A percentile compares a stretch with the other conserved stretches of the same genome.
phyloP scores from a whole-genome alignment of 2,888 invertebrate species.

The Sarcophaga rosellei region DNA sequence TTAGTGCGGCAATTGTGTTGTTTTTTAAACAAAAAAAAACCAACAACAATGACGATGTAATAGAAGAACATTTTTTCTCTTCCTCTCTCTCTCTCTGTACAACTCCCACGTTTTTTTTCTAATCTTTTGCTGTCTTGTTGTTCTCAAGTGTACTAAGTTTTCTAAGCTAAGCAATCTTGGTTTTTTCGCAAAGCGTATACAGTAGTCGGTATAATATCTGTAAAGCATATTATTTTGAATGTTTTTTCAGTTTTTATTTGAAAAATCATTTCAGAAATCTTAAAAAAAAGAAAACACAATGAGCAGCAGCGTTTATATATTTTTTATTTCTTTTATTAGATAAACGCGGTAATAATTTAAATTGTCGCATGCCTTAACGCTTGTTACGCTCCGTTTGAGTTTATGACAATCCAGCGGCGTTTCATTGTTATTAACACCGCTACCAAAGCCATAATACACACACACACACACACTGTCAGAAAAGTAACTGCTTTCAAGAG shows the following conservation, averaged over 20 bases:
- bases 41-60: no score
- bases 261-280: background rate
- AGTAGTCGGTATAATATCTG: slow-evolving; percentile 15
- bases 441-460: background rate
- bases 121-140: background rate
- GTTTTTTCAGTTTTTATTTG: background rate
- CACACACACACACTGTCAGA: background rate
- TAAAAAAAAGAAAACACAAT: background rate
- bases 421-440: background rate
- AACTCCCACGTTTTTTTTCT: slow-evolving; percentile 40
- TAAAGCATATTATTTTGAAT: background rate
- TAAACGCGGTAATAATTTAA: slow-evolving; percentile 62
- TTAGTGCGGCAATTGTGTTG: no score
- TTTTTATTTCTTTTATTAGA: slow-evolving; percentile 47
- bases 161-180: no score
- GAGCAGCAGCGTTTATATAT: slow-evolving; percentile 10
- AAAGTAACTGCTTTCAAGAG: no score
- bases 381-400: slow-evolving; percentile 63
- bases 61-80: background rate
- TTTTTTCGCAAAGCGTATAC: background rate
- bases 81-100: background rate
- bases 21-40: no score
- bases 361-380: slow-evolving; percentile 65
- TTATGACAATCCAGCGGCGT: slow-evolving; percentile 4
- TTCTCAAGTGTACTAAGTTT: background rate